A percentile compares a stretch with the other conserved stretches of the same genome.
These are phyloP conservation scores for Chelon auratus DNA, from an alignment of 2,797 vertebrate species.

Conservation along the genomic window DNA sequence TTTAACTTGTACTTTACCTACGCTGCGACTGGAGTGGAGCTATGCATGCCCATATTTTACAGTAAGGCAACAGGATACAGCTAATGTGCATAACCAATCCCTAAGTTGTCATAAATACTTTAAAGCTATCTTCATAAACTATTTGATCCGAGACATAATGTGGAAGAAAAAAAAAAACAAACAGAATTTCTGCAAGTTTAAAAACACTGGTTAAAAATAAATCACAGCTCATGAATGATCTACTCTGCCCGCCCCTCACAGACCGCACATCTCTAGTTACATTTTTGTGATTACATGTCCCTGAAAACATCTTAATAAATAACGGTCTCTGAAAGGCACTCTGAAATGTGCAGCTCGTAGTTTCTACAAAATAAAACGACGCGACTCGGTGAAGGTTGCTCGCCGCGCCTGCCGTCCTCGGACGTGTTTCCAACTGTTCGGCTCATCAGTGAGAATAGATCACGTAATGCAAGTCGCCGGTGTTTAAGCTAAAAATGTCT, in stretches of 20 bases:
- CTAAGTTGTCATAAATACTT: conserved; percentile 65
- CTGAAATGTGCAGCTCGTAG: conserved; percentile 76
- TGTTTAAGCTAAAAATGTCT: conserved; percentile 17
- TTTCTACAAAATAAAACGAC: conserved; percentile 60
- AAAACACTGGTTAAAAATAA: conserved; percentile 67
- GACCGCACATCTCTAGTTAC: conserved; percentile 66
- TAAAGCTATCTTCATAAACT: conserved; percentile 61
- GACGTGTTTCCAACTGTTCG: conserved; percentile 17
- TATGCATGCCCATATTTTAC: conserved; percentile 45
- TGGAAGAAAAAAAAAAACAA: background rate
- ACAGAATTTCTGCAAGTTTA: conserved; percentile 26
- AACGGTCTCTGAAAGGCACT: conserved; percentile 82
- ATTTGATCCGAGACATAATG: conserved; percentile 45
- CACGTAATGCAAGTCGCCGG: conserved; percentile 22
- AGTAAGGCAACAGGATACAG: conserved; percentile 70
- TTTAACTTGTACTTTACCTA: background rate
- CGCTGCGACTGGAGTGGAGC: conserved; percentile 29
- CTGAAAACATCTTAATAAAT: conserved; percentile 84
- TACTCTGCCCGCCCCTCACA: conserved; percentile 34
- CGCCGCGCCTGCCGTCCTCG: conserved; percentile 22
- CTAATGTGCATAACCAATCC: conserved; percentile 55
- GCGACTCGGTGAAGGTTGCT: conserved; percentile 39
- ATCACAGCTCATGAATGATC: conserved; percentile 70
- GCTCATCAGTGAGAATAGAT: conserved; percentile 18
- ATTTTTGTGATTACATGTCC: conserved; percentile 75